Base-by-base conservation (phyloP, 2,888 invertebrate species). In the Tachina lurida region DNA sequence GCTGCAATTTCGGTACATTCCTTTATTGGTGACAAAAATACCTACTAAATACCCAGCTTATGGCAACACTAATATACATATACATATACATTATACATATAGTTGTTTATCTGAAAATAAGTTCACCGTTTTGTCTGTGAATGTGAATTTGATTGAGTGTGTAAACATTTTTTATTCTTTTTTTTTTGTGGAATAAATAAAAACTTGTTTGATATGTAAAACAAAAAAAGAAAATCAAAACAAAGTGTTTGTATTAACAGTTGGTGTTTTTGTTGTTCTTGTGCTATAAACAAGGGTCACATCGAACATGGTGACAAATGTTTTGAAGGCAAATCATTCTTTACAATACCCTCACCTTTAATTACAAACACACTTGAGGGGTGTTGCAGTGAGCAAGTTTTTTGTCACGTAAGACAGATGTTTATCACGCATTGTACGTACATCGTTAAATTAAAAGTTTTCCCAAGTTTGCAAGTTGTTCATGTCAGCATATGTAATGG, bases 251-350 rank as follows among this genome's bases (percentile, higher is more conserved):
- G n/a, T 17, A 60, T 12, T 22, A 58, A 15, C 71, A 71, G 22
- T 74, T 81, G 10, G n/a, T 75, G 60, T 81, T 68, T 60, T 62
- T 68, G 17, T 63, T 71, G 62, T 76, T 75, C 3, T 63, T 82
- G 56, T 56, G 13, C 65, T 47, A 89, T 89, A 89, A 88, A 88
- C 89, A 90, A 88, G 88, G 88, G 88, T 89, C 87, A 86, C 90
- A 90, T 89, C 88, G 91, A 90, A 91, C 89, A 89, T 31, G 87
- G 87, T 89, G 89, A 89, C 89, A 31, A 70, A 31, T 1, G 31
- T 31, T 31, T 7, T 31, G 31, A 31, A 31, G 0, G 31, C 5
- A 31, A 31, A 31, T 7, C 31, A 7, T 31, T 31, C 31, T 31
- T 31, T 31, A 7, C 31, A 31, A 31, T 31, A 31, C 31, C 0